phyloP scores from a whole-genome alignment of 2,113 vertebrate genomes.

The Puntigrus tetrazona region DNA sequence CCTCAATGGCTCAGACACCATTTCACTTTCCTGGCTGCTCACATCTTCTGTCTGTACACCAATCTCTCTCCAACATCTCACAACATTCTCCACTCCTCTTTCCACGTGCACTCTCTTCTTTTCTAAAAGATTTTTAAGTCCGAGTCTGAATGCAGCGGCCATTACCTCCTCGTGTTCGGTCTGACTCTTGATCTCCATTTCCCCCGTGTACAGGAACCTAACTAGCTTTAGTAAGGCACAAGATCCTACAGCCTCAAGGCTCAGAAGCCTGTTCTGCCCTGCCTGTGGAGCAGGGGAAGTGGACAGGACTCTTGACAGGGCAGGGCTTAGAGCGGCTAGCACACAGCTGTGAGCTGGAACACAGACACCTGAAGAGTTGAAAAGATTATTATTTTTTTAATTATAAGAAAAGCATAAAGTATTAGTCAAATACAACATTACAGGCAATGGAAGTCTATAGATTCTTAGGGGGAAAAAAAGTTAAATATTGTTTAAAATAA shows the following conservation, averaged over 20 bases:
- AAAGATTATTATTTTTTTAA: not conserved
- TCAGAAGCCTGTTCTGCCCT: constrained; percentile 72
- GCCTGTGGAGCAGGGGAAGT: constrained; percentile 53
- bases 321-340: constrained; percentile 85
- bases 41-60: constrained; percentile 30
- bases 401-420: not conserved
- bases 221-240: constrained; percentile 82
- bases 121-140: constrained; percentile 71
- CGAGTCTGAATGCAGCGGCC: constrained; percentile 77
- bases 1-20: not conserved
- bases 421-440: not conserved
- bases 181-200: constrained; percentile 75
- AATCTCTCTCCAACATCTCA: constrained; percentile 5
- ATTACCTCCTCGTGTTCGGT: constrained; percentile 80
- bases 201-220: constrained; percentile 82
- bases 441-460: not conserved
- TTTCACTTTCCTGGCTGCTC: not conserved
- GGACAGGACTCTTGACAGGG: constrained; percentile 78
- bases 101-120: constrained; percentile 37
- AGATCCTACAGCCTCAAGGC: constrained; percentile 76
- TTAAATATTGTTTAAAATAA: no score
- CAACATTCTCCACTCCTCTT: not conserved
- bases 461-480: not conserved
- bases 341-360: constrained; percentile 85
- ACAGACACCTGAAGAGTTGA: constrained; percentile 71